Evolutionary conservation across 2,113 vertebrate genomes (phyloP).

Genomic region (Plestiodon gilberti): DNA sequence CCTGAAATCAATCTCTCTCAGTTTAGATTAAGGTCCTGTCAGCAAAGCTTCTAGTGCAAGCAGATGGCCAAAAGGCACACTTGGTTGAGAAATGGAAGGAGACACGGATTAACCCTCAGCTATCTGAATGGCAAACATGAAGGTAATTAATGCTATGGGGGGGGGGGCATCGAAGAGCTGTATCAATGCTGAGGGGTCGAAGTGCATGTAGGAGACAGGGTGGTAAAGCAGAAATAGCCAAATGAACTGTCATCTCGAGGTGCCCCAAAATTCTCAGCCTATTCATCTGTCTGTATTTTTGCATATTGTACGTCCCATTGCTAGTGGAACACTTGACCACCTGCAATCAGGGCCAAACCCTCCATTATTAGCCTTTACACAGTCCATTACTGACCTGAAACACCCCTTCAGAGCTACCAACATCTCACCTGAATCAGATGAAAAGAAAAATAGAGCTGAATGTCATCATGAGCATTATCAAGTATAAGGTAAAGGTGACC

Average conservation of each 20-base stretch:
- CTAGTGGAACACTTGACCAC: neutral
- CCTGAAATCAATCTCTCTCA: neutral
- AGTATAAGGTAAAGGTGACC: no score
- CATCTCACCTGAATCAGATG: no score
- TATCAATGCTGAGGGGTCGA: neutral
- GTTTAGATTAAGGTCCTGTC: slow-evolving; percentile 17
- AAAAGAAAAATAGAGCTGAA: no score
- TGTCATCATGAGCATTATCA: no score
- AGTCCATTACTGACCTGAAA: no score
- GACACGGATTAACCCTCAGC: neutral
- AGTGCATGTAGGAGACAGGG: neutral
- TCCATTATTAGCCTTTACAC: no score
- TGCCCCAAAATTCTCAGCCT: neutral
- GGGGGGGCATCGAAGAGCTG: neutral
- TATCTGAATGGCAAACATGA: neutral
- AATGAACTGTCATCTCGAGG: neutral
- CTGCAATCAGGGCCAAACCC: no score
- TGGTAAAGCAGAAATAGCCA: neutral
- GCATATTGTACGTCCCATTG: neutral
- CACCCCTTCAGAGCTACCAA: no score
- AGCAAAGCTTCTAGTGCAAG: slow-evolving; percentile 13
- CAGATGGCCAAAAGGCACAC: neutral
- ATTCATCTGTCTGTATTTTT: neutral
- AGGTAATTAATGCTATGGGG: neutral
- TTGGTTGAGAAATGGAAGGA: slow-evolving; percentile 21